These are phyloP conservation scores for Sinocyclocheilus maitianheensis DNA, from an alignment of 2,113 vertebrate species.

Conservation along the genomic window DNA sequence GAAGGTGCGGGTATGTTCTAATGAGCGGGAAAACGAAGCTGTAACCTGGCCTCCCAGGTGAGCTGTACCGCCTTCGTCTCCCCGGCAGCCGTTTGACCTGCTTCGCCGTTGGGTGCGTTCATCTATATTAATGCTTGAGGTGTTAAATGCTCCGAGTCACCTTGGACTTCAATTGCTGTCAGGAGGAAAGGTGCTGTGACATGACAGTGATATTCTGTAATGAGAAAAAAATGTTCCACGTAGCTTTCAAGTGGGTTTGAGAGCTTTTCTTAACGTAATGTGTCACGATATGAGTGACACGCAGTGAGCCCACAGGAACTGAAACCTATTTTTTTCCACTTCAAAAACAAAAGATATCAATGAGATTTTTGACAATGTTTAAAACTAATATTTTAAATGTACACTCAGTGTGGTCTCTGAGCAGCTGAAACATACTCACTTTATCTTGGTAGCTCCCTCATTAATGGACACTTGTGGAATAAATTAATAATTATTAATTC, in stretches of 20 bases:
- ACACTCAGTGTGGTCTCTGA: background rate
- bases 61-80: slow-evolving; percentile 64
- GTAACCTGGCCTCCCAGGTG: slow-evolving; percentile 59
- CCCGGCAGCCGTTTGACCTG: slow-evolving; percentile 67
- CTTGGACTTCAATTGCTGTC: slow-evolving; percentile 45
- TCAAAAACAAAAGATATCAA: no score
- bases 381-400: background rate
- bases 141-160: slow-evolving; percentile 47
- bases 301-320: background rate
- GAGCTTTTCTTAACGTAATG: slow-evolving; percentile 2
- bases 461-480: background rate
- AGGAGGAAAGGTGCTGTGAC: slow-evolving; percentile 31
- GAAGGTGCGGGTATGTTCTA: slow-evolving; percentile 61
- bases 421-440: background rate
- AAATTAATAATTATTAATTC: no score
- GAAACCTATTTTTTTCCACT: background rate
- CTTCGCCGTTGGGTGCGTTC: slow-evolving; percentile 48
- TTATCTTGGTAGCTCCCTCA: background rate
- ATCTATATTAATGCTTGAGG: slow-evolving; percentile 48
- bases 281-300: slow-evolving; percentile 16
- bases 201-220: slow-evolving; percentile 47
- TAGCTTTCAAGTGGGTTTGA: slow-evolving; percentile 25
- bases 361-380: no score
- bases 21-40: slow-evolving; percentile 69
- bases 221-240: slow-evolving; percentile 45